Evolutionary conservation across 23 tunicate genomes (phyloP).

Genomic region (Styela plicata): DNA sequence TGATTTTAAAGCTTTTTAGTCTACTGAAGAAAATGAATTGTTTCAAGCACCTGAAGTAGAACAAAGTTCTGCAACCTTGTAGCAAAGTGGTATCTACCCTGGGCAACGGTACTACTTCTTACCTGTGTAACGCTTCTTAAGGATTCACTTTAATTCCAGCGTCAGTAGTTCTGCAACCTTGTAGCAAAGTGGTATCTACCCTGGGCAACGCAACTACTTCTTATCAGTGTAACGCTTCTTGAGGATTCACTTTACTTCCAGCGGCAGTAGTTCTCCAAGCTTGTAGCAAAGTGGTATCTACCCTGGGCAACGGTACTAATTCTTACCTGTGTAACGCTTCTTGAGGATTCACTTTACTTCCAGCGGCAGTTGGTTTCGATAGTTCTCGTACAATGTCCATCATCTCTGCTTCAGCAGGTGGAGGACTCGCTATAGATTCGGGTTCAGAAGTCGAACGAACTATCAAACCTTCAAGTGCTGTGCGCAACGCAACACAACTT

Average conservation of each 20-base stretch:
- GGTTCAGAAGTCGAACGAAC: constrained; percentile 78
- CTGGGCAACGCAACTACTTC: no score
- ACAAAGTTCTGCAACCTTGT: no score
- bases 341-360: constrained; percentile 44
- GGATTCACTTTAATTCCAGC: no score
- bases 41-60: no score
- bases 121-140: no score
- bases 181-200: no score
- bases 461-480: constrained; percentile 49
- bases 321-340: constrained; percentile 72
- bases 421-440: constrained; percentile 55
- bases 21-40: no score
- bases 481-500: constrained; percentile 51
- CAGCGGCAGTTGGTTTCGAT: constrained; percentile 69
- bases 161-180: no score
- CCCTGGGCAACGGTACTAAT: not conserved
- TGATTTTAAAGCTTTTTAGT: no score
- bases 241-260: constrained; percentile 48
- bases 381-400: constrained; percentile 50
- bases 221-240: constrained; percentile 71
- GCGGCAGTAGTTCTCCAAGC: constrained; percentile 59
- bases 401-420: constrained; percentile 58
- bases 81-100: no score
- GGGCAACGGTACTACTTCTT: no score
- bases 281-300: no score